These are phyloP conservation scores for Ceratina calcarata DNA, from an alignment of 1,140 invertebrate species.

Conservation along the genomic window DNA sequence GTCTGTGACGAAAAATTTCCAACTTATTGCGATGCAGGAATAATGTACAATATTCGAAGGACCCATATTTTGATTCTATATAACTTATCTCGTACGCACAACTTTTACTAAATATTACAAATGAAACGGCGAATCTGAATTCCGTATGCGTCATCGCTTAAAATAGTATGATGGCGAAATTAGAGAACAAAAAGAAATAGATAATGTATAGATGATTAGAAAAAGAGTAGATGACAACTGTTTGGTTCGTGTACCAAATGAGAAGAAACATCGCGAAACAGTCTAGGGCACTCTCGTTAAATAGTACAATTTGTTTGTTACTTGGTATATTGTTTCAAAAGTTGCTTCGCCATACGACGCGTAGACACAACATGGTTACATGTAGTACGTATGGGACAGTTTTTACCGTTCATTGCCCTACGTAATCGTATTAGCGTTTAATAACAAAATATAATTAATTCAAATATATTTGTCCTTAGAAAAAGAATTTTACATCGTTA, in stretches of 20 bases:
- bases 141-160: constrained; percentile 43
- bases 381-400: constrained; percentile 35
- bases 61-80: constrained; percentile 48
- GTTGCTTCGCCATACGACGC: constrained; percentile 52
- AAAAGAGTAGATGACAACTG: constrained; percentile 37
- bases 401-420: constrained; percentile 37
- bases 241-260: constrained; percentile 34
- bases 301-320: constrained; percentile 57
- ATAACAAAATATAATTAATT: constrained; percentile 73
- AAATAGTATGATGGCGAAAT: constrained; percentile 58
- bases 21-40: constrained; percentile 74
- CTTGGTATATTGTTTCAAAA: constrained; percentile 55
- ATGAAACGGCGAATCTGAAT: constrained; percentile 46
- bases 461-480: constrained; percentile 65
- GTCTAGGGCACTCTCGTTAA: constrained; percentile 62
- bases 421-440: constrained; percentile 50
- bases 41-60: constrained; percentile 70
- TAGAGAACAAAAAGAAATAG: constrained; percentile 28
- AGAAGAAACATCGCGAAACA: constrained; percentile 45
- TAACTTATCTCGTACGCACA: constrained; percentile 63
- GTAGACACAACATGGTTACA: constrained; percentile 46
- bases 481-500: constrained; percentile 65
- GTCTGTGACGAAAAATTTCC: constrained; percentile 51
- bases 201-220: constrained; percentile 42
- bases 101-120: constrained; percentile 56